These are phyloP conservation scores for Vandiemenella viatica DNA, from an alignment of 2,888 invertebrate genomes.

Conservation along the genomic window DNA sequence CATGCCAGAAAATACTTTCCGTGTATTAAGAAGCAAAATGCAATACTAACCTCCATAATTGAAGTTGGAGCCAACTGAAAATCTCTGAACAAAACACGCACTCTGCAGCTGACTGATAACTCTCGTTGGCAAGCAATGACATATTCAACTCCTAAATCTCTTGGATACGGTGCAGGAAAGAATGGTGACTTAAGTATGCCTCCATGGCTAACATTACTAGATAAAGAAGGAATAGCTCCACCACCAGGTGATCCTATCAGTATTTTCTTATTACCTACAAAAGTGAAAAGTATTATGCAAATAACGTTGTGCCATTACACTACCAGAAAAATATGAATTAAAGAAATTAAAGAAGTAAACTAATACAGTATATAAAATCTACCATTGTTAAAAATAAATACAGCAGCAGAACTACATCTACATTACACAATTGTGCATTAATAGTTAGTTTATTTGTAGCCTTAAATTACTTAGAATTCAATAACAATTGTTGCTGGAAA, in stretches of 20 bases:
- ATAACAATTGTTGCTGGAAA: too few species aligned
- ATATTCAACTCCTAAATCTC: constrained; percentile 49
- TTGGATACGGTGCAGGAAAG: constrained; percentile 49
- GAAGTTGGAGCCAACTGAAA: constrained; percentile 49
- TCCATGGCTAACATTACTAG: constrained; percentile 28
- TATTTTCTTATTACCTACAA: constrained; percentile 40
- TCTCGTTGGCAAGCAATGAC: constrained; percentile 39
- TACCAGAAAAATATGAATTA: too few species aligned
- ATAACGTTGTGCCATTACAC: too few species aligned
- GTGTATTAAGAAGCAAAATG: too few species aligned
- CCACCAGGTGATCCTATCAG: constrained; percentile 32
- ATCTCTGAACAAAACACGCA: constrained; percentile 49
- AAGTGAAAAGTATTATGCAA: not conserved
- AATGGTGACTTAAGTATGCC: constrained; percentile 48
- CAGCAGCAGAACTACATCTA: too few species aligned
- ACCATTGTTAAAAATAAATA: too few species aligned
- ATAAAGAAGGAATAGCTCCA: constrained; percentile 15
- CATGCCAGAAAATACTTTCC: too few species aligned
- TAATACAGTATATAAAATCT: too few species aligned
- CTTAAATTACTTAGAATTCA: too few species aligned
- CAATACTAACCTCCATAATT: constrained; percentile 47
- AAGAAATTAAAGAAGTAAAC: too few species aligned
- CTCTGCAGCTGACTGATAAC: constrained; percentile 35
- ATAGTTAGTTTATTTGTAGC: too few species aligned
- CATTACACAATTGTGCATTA: too few species aligned